Conservation (phyloP, 2,888 invertebrate genomes). For the Diloba caeruleocephala region DNA sequence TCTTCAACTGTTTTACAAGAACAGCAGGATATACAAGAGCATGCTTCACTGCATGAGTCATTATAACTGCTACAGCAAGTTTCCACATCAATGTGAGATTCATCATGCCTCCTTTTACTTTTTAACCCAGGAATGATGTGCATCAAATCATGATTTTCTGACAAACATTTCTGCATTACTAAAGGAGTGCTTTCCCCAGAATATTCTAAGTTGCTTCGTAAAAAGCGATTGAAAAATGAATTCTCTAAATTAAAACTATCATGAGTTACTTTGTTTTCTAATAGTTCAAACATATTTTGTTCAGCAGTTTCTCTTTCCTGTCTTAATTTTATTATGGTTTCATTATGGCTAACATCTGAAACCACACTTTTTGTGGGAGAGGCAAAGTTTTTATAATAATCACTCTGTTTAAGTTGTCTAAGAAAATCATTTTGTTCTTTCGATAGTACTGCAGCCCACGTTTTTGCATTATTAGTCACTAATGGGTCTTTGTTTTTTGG, state of each 20-base stretch:
- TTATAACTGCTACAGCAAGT: constrained; percentile 73
- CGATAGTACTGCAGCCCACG: constrained; percentile 82
- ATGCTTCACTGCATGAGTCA: constrained; percentile 75
- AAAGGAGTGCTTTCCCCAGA: constrained; percentile 83
- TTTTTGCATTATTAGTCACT: constrained; percentile 75
- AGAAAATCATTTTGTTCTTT: constrained; percentile 84
- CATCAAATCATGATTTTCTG: constrained; percentile 74
- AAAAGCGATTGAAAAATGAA: constrained; percentile 89
- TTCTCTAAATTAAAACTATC: constrained; percentile 93
- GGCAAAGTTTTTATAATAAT: constrained; percentile 81
- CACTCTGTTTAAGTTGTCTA: constrained; percentile 81
- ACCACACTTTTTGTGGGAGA: constrained; percentile 79
- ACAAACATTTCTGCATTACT: constrained; percentile 78
- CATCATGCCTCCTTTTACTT: constrained; percentile 56
- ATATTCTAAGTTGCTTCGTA: constrained; percentile 75
- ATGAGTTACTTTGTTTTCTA: constrained; percentile 92
- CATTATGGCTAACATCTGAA: constrained; percentile 78
- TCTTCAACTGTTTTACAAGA: constrained; percentile 79
- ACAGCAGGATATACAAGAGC: constrained; percentile 77
- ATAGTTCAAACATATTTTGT: constrained; percentile 92
- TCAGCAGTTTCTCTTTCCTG: constrained; percentile 89
- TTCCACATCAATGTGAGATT: constrained; percentile 69
- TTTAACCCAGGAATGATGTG: constrained; percentile 72
- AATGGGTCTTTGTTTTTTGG: constrained; percentile 81
- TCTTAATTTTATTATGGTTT: constrained; percentile 64